These are phyloP conservation scores for Melanargia galathea DNA, from an alignment of 2,888 invertebrate species.

Conservation along the genomic window DNA sequence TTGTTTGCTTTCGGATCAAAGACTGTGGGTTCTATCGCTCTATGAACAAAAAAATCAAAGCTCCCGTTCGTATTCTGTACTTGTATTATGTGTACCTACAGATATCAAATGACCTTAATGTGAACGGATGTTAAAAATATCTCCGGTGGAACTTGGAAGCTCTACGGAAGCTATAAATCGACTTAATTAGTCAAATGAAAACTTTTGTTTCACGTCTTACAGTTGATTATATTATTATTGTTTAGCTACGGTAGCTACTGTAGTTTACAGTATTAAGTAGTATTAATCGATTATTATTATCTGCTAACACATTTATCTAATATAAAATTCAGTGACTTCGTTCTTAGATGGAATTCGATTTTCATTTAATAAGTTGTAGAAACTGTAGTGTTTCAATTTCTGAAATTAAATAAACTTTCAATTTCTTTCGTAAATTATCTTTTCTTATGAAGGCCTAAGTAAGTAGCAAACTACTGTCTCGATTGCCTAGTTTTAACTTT, in stretches of 20 bases:
- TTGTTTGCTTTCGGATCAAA: slow-evolving; percentile 61
- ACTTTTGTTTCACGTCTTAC: slow-evolving; percentile 36
- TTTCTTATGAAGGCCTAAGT: no score
- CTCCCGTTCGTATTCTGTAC: slow-evolving; percentile 47
- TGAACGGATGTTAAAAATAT: slow-evolving; percentile 59
- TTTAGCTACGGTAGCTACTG: background rate
- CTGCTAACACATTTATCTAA: no score
- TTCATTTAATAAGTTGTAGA: no score
- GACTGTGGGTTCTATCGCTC: slow-evolving; percentile 37
- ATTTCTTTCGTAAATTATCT: no score
- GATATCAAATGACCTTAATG: slow-evolving; percentile 59
- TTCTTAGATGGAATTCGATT: no score
- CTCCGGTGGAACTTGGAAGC: slow-evolving; percentile 49
- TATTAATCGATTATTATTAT: no score
- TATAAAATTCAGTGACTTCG: no score
- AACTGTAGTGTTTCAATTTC: no score
- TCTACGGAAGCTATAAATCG: slow-evolving; percentile 75
- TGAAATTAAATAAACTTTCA: no score
- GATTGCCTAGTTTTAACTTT: background rate
- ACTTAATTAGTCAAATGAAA: slow-evolving; percentile 75
- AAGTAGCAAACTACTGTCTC: no score
- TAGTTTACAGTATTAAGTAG: background rate
- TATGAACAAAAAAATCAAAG: slow-evolving; percentile 54
- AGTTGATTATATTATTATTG: background rate
- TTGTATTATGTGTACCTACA: slow-evolving; percentile 51